phyloP scores from a whole-genome alignment of 2,888 invertebrate species.

The Limnephilus rhombicus region DNA sequence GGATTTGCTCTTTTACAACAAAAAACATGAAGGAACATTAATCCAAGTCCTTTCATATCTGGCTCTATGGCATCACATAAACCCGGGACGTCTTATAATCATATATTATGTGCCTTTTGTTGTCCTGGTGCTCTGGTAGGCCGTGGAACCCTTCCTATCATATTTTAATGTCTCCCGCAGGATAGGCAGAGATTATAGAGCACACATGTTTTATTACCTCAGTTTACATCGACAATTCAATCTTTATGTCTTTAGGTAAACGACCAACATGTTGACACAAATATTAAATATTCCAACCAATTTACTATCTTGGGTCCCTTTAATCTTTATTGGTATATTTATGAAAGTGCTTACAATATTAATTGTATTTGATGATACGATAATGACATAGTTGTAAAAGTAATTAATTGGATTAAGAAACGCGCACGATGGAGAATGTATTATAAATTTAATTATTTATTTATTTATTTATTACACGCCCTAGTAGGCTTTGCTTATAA shows the following conservation, averaged over 20 bases:
- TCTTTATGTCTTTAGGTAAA: background rate
- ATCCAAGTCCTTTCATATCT: slow-evolving; percentile 29
- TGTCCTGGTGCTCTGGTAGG: background rate
- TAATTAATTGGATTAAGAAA: background rate
- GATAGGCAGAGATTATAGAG: background rate
- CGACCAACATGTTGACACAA: background rate
- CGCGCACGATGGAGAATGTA: background rate
- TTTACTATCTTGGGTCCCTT: background rate
- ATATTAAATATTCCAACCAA: background rate
- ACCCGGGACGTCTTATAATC: background rate
- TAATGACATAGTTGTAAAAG: background rate
- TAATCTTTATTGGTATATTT: background rate
- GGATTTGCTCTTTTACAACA: slow-evolving; percentile 43
- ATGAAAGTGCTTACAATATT: background rate
- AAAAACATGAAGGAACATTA: slow-evolving; percentile 43
- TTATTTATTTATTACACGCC: too few species aligned
- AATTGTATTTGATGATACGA: background rate
- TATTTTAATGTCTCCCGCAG: slow-evolving; percentile 1
- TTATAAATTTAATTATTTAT: too few species aligned
- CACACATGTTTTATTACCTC: background rate
- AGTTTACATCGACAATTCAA: background rate
- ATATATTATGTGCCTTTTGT: slow-evolving; percentile 1
- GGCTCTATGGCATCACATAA: slow-evolving; percentile 11
- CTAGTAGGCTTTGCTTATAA: too few species aligned
- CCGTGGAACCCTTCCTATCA: background rate